Evolutionary conservation across 2,888 invertebrate species (phyloP).

Genomic region (Brassicogethes aeneus): DNA sequence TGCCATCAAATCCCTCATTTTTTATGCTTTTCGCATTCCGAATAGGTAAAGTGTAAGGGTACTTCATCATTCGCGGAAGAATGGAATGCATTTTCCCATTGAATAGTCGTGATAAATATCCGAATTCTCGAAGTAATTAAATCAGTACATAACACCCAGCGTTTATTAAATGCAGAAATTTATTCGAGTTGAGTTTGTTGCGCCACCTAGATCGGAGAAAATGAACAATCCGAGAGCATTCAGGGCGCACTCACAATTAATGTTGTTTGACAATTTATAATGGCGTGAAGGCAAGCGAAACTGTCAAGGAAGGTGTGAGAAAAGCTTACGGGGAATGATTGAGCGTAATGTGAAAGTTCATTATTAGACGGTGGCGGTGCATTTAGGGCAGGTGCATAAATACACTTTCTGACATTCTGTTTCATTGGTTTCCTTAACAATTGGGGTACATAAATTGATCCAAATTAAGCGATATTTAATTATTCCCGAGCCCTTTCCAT

Average conservation of each 20-base stretch:
- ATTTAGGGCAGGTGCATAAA: constrained; percentile 24
- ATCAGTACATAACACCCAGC: neutral
- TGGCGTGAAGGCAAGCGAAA: neutral
- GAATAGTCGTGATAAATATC: neutral
- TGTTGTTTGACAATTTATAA: constrained; percentile 1
- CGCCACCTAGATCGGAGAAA: neutral
- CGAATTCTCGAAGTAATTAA: neutral
- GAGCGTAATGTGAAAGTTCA: constrained; percentile 8
- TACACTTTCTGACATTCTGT: constrained; percentile 19
- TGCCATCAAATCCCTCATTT: neutral
- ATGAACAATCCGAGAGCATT: neutral
- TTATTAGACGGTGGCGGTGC: constrained; percentile 1
- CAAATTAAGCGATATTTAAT: constrained; percentile 35
- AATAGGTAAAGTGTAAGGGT: too few relatives aligned
- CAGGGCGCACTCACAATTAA: neutral
- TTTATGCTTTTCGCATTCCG: too few relatives aligned
- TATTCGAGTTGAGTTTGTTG: neutral
- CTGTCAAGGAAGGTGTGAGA: neutral
- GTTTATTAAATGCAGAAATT: neutral
- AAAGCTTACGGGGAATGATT: constrained; percentile 7
- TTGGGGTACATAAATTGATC: constrained; percentile 34
- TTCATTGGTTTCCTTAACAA: constrained; percentile 24
- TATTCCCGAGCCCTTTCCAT: constrained; percentile 15
- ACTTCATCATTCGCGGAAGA: too few relatives aligned
- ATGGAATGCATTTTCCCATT: too few relatives aligned